Evolutionary conservation across 2,888 invertebrate species (phyloP).

Genomic region (Glaucopsyche alexis): DNA sequence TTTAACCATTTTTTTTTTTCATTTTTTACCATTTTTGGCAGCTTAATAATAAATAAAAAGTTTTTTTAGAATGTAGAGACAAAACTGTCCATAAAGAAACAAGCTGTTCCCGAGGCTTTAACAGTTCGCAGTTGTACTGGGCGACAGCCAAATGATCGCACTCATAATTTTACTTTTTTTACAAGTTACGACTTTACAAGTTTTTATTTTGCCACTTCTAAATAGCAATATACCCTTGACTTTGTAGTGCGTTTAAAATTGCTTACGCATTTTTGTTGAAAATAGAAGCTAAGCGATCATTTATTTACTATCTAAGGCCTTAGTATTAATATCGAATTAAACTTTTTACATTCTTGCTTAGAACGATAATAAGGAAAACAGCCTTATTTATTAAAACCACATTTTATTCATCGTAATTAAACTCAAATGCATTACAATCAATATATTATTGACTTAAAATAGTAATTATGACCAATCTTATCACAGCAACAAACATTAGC

Average conservation of each 20-base stretch:
- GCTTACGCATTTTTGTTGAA: not conserved
- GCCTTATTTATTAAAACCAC: not conserved
- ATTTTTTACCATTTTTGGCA: not conserved
- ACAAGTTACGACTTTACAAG: slow-evolving; percentile 6
- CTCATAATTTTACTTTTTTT: slow-evolving; percentile 17
- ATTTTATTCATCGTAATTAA: not conserved
- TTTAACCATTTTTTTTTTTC: too few species aligned
- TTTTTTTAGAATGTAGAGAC: slow-evolving; percentile 6
- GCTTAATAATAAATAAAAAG: not conserved
- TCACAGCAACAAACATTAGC: slow-evolving; percentile 17
- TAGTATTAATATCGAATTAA: too few species aligned
- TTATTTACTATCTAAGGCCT: too few species aligned
- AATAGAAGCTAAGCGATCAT: too few species aligned
- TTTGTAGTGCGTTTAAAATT: not conserved
- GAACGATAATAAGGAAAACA: not conserved
- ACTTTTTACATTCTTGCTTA: too few species aligned
- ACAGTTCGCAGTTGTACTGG: slow-evolving; percentile 15
- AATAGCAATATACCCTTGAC: not conserved
- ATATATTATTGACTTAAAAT: not conserved
- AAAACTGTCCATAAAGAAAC: not conserved
- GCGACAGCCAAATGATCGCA: slow-evolving; percentile 24
- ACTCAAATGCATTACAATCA: slow-evolving; percentile 18
- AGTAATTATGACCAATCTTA: slow-evolving; percentile 2
- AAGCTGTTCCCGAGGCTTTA: slow-evolving; percentile 17
- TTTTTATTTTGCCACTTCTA: slow-evolving; percentile 11